Base-by-base conservation (phyloP, 1,140 invertebrate species). In the Leptopilina boulardi region DNA sequence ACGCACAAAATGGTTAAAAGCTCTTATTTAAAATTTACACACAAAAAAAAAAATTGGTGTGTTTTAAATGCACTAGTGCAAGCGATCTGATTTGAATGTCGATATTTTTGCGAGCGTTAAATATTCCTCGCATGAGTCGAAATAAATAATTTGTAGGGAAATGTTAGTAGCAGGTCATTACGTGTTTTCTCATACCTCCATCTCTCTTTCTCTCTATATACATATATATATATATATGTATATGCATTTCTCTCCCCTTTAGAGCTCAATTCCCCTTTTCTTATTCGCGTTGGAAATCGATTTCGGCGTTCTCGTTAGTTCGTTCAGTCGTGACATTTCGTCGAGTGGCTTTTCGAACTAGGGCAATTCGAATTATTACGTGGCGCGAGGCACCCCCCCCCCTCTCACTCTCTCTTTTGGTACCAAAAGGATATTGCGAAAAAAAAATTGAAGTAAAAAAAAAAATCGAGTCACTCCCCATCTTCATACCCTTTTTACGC, bases 291-390 rank as follows among this genome's bases (percentile, higher is more conserved):
- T 70, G 26, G 26, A 66, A 66, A 66, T 66, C 59, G 59, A 66
- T 26, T 66, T 74, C 51, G 23, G 4, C 73, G 51, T 77, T 42
- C 18, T 79, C 34, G 19, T 74, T 74, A 54, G 66, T 19, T 59
- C 34, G 47, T 34, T 71, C 42, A 77, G 77, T 77, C 76, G 78
- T 80, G 76, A 77, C 78, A 74, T 77, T 76, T 77, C 76, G 47
- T 74, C 47, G 59, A 70, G 11, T 47, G 78, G 51, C 77, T 66
- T 66, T 66, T 66, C 59, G 23, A 66, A 66, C 59, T 66, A 34
- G 59, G 23, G 59, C 59, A 66, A 66, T 66, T 66, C 56, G 56
- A 59, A 59, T 59, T 59, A 59, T 59, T 59, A 59, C 21, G 56
- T 30, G 23, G n/a, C n/a, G n/a, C n/a, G n/a, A n/a, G 56, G 56